phyloP scores from a whole-genome alignment of 2,888 invertebrate species.

The Boloria selene region DNA sequence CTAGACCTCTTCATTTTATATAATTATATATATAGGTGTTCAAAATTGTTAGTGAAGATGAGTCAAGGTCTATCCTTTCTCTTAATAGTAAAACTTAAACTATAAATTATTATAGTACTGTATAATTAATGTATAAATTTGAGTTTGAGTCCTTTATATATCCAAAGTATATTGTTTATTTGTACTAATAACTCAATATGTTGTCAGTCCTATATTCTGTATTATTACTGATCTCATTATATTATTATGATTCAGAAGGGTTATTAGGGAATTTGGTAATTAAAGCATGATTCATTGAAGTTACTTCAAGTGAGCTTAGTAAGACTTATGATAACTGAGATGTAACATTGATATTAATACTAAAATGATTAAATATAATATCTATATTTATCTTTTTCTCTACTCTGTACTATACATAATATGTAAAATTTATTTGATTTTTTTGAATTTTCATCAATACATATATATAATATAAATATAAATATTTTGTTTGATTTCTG shows the following conservation, averaged over 20 bases:
- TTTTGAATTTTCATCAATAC: no score
- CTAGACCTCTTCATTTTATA: neutral
- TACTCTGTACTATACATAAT: no score
- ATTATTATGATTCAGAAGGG: neutral
- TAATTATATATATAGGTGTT: neutral
- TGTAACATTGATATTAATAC: no score
- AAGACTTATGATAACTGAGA: neutral
- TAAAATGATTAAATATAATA: no score
- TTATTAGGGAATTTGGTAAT: conserved; percentile 7
- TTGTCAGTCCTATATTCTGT: neutral
- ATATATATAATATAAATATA: neutral
- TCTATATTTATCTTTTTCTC: neutral
- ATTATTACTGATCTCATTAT: neutral
- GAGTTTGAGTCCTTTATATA: no score
- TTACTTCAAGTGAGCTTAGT: neutral
- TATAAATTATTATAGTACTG: no score
- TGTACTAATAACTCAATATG: no score
- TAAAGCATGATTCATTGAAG: conserved; percentile 6
- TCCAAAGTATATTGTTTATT: no score
- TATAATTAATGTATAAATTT: no score
- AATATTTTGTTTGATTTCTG: no score
- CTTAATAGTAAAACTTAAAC: neutral
- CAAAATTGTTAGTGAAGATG: neutral
- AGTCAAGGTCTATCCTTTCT: conserved; percentile 10
- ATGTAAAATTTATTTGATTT: no score